Conservation (phyloP, 1,140 invertebrate genomes). For the Heterodera carotae region DNA sequence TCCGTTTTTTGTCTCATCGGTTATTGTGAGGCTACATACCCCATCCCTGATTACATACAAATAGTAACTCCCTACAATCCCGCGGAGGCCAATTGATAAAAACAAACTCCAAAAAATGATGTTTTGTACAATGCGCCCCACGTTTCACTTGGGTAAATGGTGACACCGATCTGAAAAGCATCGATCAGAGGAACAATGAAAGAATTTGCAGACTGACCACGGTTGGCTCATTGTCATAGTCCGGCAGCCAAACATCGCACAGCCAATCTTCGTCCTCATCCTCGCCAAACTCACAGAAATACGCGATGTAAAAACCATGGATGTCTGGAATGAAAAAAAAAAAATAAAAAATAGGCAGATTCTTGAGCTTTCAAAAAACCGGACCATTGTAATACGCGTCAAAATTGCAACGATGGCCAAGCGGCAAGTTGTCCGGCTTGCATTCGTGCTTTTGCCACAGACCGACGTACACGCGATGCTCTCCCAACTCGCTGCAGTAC, state of each 20-base stretch:
- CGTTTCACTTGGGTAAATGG: not conserved
- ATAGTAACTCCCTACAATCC: too few species aligned
- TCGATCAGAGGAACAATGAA: too few species aligned
- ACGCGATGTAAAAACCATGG: constrained; percentile 19
- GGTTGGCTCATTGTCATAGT: not conserved
- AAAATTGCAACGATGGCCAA: constrained; percentile 20
- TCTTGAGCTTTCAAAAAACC: not conserved
- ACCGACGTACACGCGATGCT: constrained; percentile 27
- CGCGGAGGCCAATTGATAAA: too few species aligned
- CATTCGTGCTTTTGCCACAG: constrained; percentile 29
- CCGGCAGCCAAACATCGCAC: not conserved
- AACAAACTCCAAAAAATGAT: not conserved
- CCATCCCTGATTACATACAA: too few species aligned
- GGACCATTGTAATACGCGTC: constrained; percentile 30
- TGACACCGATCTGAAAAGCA: not conserved
- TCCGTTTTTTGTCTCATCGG: too few species aligned
- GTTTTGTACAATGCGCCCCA: constrained; percentile 6
- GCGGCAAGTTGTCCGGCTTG: constrained; percentile 26
- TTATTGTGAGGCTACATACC: too few species aligned
- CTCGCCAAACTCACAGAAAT: constrained; percentile 4
- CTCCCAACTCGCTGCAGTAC: constrained; percentile 28
- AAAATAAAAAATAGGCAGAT: not conserved
- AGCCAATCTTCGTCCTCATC: constrained; percentile 17
- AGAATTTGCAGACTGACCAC: not conserved
- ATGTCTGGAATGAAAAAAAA: constrained; percentile 11